Base-by-base conservation (phyloP, 1,140 invertebrate genomes). In the Drosophila sulfurigaster region DNA sequence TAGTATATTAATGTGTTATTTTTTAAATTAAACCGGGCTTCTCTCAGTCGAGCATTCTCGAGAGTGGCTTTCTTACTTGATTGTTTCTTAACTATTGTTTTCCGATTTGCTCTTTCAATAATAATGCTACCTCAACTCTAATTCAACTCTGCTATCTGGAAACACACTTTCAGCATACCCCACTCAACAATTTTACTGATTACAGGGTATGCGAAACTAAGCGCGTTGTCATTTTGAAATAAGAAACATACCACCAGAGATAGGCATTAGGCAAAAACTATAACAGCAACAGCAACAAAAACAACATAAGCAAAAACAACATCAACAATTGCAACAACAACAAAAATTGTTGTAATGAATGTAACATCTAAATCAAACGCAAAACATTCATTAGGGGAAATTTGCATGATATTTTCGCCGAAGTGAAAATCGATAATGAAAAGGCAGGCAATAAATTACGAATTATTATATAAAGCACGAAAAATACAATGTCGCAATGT, bases 371-470 rank as follows among this genome's bases (percentile, higher is more conserved):
- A 89, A 83, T 81, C 65, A 86, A 75, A 72, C 63, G 76, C 35
- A 77, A 28, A 67, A 69, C 73, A 83, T 76, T 87, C 80, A 82
- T 82, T 78, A 88, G 54, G 45, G 54, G 25, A 38, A 77, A 86
- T 86, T 75, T 77, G 79, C 79, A 72, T 79, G 67, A 75, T 85
- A 62, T 59, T 72, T 79, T 78, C 59, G 46, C 60, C 35, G 15
- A 66, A 66, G 43, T n/a, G 16, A 69, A 83, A 89, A 88, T 85
- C 78, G 81, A 89, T 89, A 81, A 68, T 73, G 59, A 77, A 77
- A 65, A 68, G 66, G 43, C 66, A 35, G 45, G 52, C 67, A 67
- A 72, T 79, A 75, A 88, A 88, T 88, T 82, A 45, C 49, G 69
- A 82, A 82, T 75, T 79, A 83, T 82, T 65, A 62, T 79, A 59